Percentiles rank a stretch among this genome's conserved stretches.
These are phyloP conservation scores for Serilophus lunatus DNA, from an alignment of 2,113 vertebrate species.

Conservation along the genomic window DNA sequence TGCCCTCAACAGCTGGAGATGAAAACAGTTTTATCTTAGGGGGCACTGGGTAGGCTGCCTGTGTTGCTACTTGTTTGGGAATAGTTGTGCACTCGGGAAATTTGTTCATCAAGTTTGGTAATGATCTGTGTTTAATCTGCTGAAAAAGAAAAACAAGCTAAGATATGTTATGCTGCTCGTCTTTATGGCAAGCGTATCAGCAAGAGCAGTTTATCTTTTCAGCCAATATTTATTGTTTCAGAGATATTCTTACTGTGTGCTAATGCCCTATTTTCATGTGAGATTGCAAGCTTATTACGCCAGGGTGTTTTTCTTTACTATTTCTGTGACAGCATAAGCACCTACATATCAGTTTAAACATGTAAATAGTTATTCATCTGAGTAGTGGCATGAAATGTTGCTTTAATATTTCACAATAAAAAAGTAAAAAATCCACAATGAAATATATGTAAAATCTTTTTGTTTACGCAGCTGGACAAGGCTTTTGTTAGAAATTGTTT, in stretches of 20 bases:
- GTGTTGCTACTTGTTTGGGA: not conserved
- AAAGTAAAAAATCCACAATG: not conserved
- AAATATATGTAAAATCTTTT: constrained; percentile 27
- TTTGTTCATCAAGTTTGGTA: not conserved
- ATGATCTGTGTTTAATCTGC: not conserved
- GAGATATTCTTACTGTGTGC: not conserved
- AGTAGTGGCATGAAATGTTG: not conserved
- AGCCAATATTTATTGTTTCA: not conserved
- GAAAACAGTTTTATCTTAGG: not conserved
- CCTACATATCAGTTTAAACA: not conserved
- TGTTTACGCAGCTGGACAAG: constrained; percentile 58
- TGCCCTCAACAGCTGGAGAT: not conserved
- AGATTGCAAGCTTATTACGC: not conserved
- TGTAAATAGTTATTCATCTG: not conserved
- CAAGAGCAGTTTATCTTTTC: not conserved
- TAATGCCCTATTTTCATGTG: not conserved
- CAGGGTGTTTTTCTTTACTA: not conserved
- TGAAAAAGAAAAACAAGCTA: not conserved
- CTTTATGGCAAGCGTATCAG: not conserved
- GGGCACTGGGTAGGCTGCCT: not conserved
- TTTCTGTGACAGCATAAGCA: not conserved
- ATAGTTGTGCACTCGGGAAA: not conserved
- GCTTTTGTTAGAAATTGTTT: constrained; percentile 37
- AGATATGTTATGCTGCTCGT: not conserved
- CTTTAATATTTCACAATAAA: not conserved